These are phyloP conservation scores for Actias luna DNA, from an alignment of 2,888 invertebrate genomes.

Conservation along the genomic window DNA sequence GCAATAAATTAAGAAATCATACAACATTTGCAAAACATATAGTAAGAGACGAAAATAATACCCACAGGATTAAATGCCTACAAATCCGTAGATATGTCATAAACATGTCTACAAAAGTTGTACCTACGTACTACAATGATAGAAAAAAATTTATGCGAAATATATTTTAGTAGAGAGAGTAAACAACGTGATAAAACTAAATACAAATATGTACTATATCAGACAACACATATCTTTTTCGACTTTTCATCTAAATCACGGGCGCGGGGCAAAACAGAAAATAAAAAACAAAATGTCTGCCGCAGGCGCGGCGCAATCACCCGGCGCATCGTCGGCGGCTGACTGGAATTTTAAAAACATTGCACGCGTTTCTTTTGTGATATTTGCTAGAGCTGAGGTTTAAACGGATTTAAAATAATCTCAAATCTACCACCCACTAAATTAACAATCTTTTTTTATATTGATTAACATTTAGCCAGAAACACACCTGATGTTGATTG, in stretches of 20 bases:
- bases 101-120: too few relatives aligned
- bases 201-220: neutral
- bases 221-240: neutral
- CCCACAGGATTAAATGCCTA: too few relatives aligned
- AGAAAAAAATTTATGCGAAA: too few relatives aligned
- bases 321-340: slow-evolving; percentile 55
- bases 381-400: slow-evolving; percentile 23
- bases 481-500: too few relatives aligned
- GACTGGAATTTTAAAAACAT: slow-evolving; percentile 58
- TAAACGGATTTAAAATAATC: neutral
- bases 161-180: neutral
- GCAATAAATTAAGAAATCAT: too few relatives aligned
- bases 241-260: slow-evolving; percentile 32
- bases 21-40: too few relatives aligned
- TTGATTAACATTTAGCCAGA: too few relatives aligned
- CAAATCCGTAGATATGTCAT: too few relatives aligned
- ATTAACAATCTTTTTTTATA: neutral
- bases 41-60: too few relatives aligned
- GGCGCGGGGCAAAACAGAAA: slow-evolving; percentile 16
- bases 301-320: slow-evolving; percentile 51
- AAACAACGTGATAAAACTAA: neutral
- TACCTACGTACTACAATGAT: too few relatives aligned
- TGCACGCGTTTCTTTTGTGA: slow-evolving; percentile 38
- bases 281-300: slow-evolving; percentile 31
- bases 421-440: neutral